These are phyloP conservation scores for Rhabdophis nuchalis DNA, from an alignment of 2,797 vertebrate genomes.

Conservation along the genomic window DNA sequence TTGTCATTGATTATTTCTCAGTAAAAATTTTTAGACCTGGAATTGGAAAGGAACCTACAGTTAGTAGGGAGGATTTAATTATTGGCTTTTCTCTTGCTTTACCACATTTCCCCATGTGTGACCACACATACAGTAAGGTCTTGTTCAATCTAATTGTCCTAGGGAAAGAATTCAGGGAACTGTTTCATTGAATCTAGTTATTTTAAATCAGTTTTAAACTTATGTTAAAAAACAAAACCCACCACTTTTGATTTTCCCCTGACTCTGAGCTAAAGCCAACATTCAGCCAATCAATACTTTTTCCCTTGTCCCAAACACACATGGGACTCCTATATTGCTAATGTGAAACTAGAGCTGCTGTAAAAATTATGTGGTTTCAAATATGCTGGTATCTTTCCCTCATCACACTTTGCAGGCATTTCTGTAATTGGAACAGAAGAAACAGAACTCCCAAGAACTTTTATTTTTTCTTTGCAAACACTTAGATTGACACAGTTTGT, in stretches of 20 bases:
- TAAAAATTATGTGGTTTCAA: not conserved
- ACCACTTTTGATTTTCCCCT: not conserved
- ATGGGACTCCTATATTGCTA: not conserved
- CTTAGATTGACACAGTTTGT: not conserved
- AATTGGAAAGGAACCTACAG: not conserved
- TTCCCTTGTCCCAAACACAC: not conserved
- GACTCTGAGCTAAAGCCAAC: not conserved
- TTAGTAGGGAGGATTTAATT: not conserved
- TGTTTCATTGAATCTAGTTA: not conserved
- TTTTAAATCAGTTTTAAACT: not conserved
- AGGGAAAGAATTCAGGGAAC: not conserved
- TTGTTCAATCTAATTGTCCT: not conserved
- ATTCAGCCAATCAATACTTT: not conserved
- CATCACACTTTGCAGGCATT: not conserved
- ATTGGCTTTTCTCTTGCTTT: not conserved
- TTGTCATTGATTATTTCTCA: not conserved
- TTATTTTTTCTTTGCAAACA: not conserved
- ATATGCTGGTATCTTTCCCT: not conserved
- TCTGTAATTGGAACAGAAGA: not conserved
- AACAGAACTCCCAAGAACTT: not conserved
- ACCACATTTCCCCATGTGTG: not conserved
- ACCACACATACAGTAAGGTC: not conserved
- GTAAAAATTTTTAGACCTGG: not conserved
- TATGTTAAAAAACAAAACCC: not conserved
- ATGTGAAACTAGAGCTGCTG: not conserved